Conservation (phyloP, 2,888 invertebrate genomes). For the Nineta flava region DNA sequence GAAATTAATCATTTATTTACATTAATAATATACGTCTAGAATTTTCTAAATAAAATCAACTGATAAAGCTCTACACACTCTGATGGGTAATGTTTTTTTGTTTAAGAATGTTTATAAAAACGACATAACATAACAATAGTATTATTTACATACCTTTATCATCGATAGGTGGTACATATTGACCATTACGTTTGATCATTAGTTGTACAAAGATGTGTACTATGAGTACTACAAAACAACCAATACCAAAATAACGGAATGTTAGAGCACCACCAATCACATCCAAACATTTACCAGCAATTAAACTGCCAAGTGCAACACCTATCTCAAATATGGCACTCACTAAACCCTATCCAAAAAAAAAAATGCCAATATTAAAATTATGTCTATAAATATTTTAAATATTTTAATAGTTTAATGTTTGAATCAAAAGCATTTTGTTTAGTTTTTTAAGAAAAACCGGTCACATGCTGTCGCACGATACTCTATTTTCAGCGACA, state of each 20-base stretch:
- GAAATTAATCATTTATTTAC: no score
- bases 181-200: slow-evolving; percentile 14
- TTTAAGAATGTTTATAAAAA: no score
- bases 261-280: slow-evolving; percentile 46
- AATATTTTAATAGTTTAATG: no score
- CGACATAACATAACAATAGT: background rate
- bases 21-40: no score
- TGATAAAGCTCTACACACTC: no score
- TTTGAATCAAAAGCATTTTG: no score
- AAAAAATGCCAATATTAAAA: background rate
- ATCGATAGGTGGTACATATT: background rate
- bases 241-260: slow-evolving; percentile 56
- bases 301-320: slow-evolving; percentile 59
- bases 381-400: background rate
- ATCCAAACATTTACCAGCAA: slow-evolving; percentile 58
- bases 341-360: slow-evolving; percentile 56
- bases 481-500: no score
- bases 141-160: no score
- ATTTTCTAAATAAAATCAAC: no score
- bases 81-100: no score
- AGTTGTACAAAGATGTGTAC: slow-evolving; percentile 40
- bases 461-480: no score
- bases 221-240: slow-evolving; percentile 41
- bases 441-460: no score
- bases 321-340: slow-evolving; percentile 79